Percentiles rank a stretch among this genome's conserved stretches.
phyloP scores from a whole-genome alignment of 2,888 invertebrate genomes.

The Drosophila acutilabella region DNA sequence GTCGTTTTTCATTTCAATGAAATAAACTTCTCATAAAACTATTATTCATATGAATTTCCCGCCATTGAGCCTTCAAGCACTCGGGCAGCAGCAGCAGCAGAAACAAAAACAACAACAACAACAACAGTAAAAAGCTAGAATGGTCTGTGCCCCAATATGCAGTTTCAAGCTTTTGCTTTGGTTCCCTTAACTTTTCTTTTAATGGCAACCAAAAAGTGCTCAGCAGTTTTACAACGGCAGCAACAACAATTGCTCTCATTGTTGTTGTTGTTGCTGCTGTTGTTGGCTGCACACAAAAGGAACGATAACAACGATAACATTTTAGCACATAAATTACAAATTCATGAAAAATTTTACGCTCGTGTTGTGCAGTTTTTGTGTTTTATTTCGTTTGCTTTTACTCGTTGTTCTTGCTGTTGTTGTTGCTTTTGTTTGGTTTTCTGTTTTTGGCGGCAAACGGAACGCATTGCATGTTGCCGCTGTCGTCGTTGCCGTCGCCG shows the following conservation, averaged over 20 bases:
- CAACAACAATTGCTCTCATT: conserved; percentile 22
- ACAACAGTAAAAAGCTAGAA: conserved; percentile 15
- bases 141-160: conserved; percentile 11
- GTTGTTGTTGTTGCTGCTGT: conserved; percentile 17
- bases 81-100: conserved; percentile 5
- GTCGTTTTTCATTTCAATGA: conserved; percentile 29
- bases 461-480: conserved; percentile 75
- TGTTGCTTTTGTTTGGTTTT: conserved; percentile 52
- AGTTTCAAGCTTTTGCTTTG: conserved; percentile 49
- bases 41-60: conserved; percentile 52
- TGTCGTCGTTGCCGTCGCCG: conserved; percentile 32
- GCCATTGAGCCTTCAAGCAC: conserved; percentile 31
- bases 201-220: conserved; percentile 51
- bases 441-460: conserved; percentile 79
- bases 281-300: conserved; percentile 65
- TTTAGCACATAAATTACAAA: conserved; percentile 79
- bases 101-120: neutral
- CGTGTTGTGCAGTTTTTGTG: conserved; percentile 66
- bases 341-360: conserved; percentile 79
- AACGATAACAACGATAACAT: conserved; percentile 79
- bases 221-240: conserved; percentile 37
- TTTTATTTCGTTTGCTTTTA: conserved; percentile 34
- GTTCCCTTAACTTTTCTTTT: conserved; percentile 21
- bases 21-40: conserved; percentile 31
- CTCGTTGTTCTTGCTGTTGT: conserved; percentile 25